Conservation (phyloP, 1,140 invertebrate species). For the Asbolus verrucosus region DNA sequence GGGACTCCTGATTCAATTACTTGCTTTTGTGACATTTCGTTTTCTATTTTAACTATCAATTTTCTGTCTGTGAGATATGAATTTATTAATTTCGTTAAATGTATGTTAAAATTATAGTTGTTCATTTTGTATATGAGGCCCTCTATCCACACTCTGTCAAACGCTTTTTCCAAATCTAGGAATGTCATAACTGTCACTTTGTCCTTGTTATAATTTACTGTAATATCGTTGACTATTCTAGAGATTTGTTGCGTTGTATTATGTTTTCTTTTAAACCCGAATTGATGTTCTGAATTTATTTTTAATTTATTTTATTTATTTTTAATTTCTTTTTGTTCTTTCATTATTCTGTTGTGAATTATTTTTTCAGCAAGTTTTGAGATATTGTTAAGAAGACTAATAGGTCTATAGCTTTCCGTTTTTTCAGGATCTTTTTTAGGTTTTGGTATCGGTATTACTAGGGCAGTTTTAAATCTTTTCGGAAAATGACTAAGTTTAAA, state of each 20-base stretch:
- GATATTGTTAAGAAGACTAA: slow-evolving; percentile 58
- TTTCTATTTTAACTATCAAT: slow-evolving; percentile 49
- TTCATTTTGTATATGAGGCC: slow-evolving; percentile 50
- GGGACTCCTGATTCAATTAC: slow-evolving; percentile 54
- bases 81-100: slow-evolving; percentile 49
- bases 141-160: slow-evolving; percentile 57
- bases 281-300: slow-evolving; percentile 40
- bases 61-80: slow-evolving; percentile 47
- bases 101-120: slow-evolving; percentile 12
- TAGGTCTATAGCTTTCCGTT: slow-evolving; percentile 58
- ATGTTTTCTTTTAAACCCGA: slow-evolving; percentile 47
- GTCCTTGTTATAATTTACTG: slow-evolving; percentile 47
- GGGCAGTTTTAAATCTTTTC: background rate
- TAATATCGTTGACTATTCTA: slow-evolving; percentile 52
- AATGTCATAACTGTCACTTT: slow-evolving; percentile 35
- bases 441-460: slow-evolving; percentile 58
- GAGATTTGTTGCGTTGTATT: slow-evolving; percentile 51
- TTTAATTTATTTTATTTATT: background rate
- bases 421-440: slow-evolving; percentile 58
- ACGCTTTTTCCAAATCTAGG: slow-evolving; percentile 56
- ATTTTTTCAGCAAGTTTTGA: slow-evolving; percentile 59
- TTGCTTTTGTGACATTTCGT: slow-evolving; percentile 32
- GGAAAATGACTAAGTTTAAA: slow-evolving; percentile 52
- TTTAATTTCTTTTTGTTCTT: too few relatives aligned
- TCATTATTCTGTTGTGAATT: slow-evolving; percentile 38